Evolutionary conservation across 2,797 vertebrate genomes (phyloP), one percentile per base, ranked within the genome.

Genomic region (Chiloscyllium punctatum): DNA sequence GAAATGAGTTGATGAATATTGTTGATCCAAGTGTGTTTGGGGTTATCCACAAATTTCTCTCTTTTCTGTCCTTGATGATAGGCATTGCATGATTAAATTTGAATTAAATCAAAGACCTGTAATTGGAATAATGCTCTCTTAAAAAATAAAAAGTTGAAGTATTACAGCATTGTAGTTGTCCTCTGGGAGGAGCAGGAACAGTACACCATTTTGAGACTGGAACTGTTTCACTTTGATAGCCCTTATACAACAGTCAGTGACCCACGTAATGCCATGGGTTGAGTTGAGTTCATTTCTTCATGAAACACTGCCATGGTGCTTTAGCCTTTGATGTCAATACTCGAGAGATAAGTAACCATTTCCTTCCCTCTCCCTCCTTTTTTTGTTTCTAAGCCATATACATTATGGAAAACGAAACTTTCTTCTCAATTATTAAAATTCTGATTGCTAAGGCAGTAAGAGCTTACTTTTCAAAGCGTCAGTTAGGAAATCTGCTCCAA

Each of bases 21-120:
- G 18, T 94, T 69, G 2, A 37, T 69, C 16, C 66, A 15, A 53
- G 51, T 16, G 51, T 74, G 15, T 30, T 51, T 74, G 51, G 69
- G 5, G 25, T 74, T 51, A 37, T 94, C 25, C 5, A 53, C 33
- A 42, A 25, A 42, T 92, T 42, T 5, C 62, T 9, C 8, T 68
- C 90, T 25, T 33, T 72, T 69, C 91, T 68, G 18, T 71, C 25
- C 13, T 21, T 68, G 66, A 30, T 66, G 42, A 51, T 42, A 51
- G 48, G 74, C 33, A 94, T 74, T 74, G 94, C 94, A 51, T 74
- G 94, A 94, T 11, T 53, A 53, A 33, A 94, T 94, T 74, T 72
- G 69, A 94, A 74, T 74, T 53, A 94, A 74, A 74, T 53, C 57
- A 57, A 77, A 95, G 94, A 77, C 57, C 30, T 95, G 33, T 95